phyloP scores from a whole-genome alignment of 2,888 invertebrate species.

The Electrophaes corylata region DNA sequence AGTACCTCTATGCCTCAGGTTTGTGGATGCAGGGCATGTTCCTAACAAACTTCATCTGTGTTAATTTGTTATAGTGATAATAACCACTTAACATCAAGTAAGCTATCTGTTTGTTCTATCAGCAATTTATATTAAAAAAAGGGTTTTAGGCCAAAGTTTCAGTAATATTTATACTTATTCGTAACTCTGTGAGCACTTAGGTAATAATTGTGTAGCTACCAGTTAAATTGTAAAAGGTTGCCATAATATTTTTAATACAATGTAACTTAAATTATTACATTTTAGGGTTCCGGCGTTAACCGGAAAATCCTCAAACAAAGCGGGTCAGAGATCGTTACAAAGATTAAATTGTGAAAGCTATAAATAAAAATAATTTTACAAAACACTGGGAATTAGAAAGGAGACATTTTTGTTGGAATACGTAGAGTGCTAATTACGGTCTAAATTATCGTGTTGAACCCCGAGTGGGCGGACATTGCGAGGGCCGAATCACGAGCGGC shows the following conservation, averaged over 20 bases:
- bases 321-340: conserved; percentile 53
- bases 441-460: conserved; percentile 72
- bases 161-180: not conserved
- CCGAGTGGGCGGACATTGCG: conserved; percentile 38
- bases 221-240: conserved; percentile 18
- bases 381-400: conserved; percentile 60
- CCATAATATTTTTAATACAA: conserved; percentile 33
- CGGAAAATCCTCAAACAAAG: conserved; percentile 40
- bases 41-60: too few relatives aligned
- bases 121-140: too few relatives aligned
- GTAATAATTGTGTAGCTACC: not conserved
- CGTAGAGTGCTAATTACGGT: conserved; percentile 78
- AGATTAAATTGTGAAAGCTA: conserved; percentile 58
- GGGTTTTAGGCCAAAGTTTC: too few relatives aligned
- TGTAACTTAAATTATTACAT: conserved; percentile 36
- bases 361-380: conserved; percentile 73
- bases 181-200: conserved; percentile 4
- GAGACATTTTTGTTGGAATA: conserved; percentile 72
- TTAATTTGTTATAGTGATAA: too few relatives aligned
- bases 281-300: conserved; percentile 31
- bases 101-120: too few relatives aligned
- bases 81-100: too few relatives aligned
- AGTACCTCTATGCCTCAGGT: too few relatives aligned
- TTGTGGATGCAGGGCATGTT: too few relatives aligned
- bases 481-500: conserved; percentile 34